Conservation (phyloP, 1,140 invertebrate genomes). For the Tetramorium alpestre region DNA sequence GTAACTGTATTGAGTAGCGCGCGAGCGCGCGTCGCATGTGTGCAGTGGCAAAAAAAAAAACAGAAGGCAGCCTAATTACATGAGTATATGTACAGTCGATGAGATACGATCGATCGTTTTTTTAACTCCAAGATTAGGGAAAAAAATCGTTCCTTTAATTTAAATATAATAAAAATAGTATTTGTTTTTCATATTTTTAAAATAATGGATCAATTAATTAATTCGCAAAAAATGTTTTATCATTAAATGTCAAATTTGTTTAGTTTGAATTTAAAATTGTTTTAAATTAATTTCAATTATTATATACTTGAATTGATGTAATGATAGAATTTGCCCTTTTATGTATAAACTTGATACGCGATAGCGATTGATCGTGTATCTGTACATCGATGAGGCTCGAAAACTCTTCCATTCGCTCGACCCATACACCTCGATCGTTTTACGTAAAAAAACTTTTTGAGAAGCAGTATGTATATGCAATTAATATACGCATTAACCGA, state of each 20-base stretch:
- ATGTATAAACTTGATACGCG: not conserved
- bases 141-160: not conserved
- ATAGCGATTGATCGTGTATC: slow-evolving; percentile 4
- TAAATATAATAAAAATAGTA: not conserved
- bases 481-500: not conserved
- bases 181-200: not conserved
- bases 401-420: slow-evolving; percentile 65
- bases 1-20: slow-evolving; percentile 78
- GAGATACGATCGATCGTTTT: slow-evolving; percentile 17
- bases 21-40: slow-evolving; percentile 74
- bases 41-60: slow-evolving; percentile 82
- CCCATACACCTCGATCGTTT: slow-evolving; percentile 55
- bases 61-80: slow-evolving; percentile 12
- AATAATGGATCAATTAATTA: not conserved
- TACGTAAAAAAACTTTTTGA: slow-evolving; percentile 21
- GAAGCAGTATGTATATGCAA: not conserved
- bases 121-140: not conserved
- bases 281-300: not conserved
- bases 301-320: not conserved
- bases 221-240: not conserved
- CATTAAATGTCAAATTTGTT: not conserved
- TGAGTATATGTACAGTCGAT: slow-evolving; percentile 20
- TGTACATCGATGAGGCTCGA: not conserved
- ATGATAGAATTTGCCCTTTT: not conserved
- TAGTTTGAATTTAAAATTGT: not conserved